Evolutionary conservation across 2,113 vertebrate species (phyloP).

Genomic region (Lampris megalopsis): DNA sequence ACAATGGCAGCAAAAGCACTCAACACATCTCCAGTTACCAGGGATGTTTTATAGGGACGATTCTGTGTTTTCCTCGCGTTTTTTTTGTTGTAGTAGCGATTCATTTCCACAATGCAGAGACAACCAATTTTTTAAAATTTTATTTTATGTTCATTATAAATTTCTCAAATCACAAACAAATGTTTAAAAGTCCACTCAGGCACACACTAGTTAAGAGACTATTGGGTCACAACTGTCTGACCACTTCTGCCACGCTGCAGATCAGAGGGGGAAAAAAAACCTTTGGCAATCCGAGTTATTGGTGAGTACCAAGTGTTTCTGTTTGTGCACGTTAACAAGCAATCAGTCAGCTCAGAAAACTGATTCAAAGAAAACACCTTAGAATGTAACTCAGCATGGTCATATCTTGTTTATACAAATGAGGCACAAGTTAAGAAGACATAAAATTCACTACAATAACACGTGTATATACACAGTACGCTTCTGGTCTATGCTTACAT

Average conservation of each 20-base stretch:
- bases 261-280: neutral
- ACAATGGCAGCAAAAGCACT: no score
- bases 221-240: neutral
- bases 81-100: neutral
- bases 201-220: constrained; percentile 2
- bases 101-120: neutral
- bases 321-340: neutral
- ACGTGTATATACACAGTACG: neutral
- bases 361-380: constrained; percentile 15
- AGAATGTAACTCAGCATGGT: neutral
- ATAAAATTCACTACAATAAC: no score
- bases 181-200: neutral
- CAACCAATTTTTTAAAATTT: constrained; percentile 23
- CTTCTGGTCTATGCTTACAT: neutral
- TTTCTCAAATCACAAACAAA: constrained; percentile 26
- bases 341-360: constrained; percentile 19
- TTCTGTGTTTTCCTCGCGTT: no score
- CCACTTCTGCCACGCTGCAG: neutral
- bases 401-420: constrained; percentile 46
- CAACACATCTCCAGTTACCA: no score
- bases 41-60: no score
- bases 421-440: constrained; percentile 19
- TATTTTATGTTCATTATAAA: constrained; percentile 63
- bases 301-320: neutral
- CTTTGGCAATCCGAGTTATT: constrained; percentile 30